These are phyloP conservation scores for Oriolus oriolus DNA, from an alignment of 2,113 vertebrate genomes.

Conservation along the genomic window DNA sequence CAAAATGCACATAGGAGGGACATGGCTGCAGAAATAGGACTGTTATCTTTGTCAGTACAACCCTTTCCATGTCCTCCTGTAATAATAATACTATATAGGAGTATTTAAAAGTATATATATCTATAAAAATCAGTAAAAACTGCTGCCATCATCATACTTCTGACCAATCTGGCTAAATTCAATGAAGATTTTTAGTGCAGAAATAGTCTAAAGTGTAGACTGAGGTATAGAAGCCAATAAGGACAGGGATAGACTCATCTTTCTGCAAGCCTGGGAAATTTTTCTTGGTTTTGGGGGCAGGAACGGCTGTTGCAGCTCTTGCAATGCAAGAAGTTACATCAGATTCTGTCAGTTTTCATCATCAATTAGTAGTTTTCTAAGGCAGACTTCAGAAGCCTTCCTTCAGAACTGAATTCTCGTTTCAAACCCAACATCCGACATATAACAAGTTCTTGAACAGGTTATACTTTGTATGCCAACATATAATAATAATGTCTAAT, in stretches of 20 bases:
- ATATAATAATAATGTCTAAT: not conserved
- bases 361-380: not conserved
- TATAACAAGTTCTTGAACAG: not conserved
- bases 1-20: not conserved
- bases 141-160: not conserved
- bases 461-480: not conserved
- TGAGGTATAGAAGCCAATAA: not conserved
- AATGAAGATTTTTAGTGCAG: not conserved
- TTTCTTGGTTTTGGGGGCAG: not conserved
- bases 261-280: not conserved
- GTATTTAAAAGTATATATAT: not conserved
- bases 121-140: not conserved
- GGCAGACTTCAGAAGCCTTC: not conserved
- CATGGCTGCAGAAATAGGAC: not conserved
- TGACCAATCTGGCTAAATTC: not conserved
- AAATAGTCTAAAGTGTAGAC: not conserved
- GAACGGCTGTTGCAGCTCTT: no score
- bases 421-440: not conserved
- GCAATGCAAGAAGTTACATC: not conserved
- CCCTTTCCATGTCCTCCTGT: not conserved
- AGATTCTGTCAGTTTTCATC: not conserved
- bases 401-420: not conserved
- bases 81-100: not conserved
- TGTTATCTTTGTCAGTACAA: not conserved
- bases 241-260: not conserved